A percentile compares a stretch with the other conserved stretches of the same genome.
phyloP scores from a whole-genome alignment of 2,113 vertebrate genomes.

The Candoia aspera region DNA sequence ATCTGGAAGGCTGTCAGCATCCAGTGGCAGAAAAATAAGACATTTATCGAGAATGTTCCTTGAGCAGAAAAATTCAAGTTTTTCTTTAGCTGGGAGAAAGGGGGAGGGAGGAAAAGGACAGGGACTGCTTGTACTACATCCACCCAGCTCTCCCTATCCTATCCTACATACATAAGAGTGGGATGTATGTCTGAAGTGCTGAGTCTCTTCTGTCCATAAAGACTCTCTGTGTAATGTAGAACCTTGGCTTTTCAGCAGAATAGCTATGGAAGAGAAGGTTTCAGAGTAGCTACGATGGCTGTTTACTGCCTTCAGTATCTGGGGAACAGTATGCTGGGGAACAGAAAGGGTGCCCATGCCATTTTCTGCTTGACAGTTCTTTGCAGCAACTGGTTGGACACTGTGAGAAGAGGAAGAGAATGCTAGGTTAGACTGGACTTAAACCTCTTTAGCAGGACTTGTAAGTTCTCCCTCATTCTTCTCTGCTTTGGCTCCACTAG shows the following conservation, averaged over 20 bases:
- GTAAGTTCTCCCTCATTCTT: not conserved
- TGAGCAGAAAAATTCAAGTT: not conserved
- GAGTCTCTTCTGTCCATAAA: not conserved
- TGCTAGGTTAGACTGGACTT: not conserved
- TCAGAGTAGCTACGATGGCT: not conserved
- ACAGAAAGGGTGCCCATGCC: not conserved
- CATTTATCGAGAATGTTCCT: not conserved
- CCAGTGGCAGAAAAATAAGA: not conserved
- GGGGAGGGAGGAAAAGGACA: not conserved
- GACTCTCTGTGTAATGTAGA: not conserved
- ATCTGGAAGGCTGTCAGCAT: not conserved
- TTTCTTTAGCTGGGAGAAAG: not conserved
- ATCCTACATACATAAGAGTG: not conserved
- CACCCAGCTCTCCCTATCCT: not conserved
- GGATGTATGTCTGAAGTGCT: not conserved
- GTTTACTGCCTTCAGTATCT: not conserved
- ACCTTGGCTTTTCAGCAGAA: not conserved
- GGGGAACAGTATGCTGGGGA: not conserved
- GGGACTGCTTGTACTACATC: not conserved
- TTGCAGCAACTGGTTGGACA: not conserved
- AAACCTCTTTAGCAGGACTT: not conserved
- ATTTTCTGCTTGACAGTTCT: not conserved
- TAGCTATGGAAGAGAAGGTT: not conserved
- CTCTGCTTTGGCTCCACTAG: not conserved
- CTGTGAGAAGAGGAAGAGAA: not conserved